Conservation (phyloP, 37 sponge, comb jelly and placozoan species). For the Tethya wilhelma region DNA sequence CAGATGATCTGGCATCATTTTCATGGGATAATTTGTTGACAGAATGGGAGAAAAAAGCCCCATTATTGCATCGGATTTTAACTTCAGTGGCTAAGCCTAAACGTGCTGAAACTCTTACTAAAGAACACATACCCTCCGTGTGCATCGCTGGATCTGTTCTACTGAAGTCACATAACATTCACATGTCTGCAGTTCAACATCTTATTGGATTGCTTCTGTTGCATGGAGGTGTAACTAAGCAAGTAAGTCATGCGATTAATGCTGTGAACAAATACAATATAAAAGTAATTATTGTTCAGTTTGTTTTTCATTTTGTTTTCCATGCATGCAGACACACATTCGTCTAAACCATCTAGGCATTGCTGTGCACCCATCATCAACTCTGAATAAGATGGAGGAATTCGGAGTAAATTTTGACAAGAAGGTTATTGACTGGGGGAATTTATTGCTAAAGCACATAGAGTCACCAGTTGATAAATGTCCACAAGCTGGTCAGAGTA, state of each 20-base stretch:
- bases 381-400: too few species aligned
- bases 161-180: background rate
- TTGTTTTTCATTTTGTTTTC: too few species aligned
- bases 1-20: background rate
- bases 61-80: background rate
- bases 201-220: constrained; percentile 11
- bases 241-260: too few species aligned
- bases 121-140: background rate
- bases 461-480: background rate
- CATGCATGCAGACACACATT: too few species aligned
- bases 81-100: background rate
- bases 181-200: background rate
- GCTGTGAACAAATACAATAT: too few species aligned
- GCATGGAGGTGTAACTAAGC: constrained; percentile 9
- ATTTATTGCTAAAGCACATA: background rate
- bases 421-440: too few species aligned
- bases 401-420: too few species aligned
- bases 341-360: too few species aligned
- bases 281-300: too few species aligned
- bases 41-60: constrained; percentile 10
- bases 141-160: constrained; percentile 20
- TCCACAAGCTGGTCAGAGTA: too few species aligned
- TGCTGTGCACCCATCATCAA: too few species aligned
- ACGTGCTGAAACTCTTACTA: background rate
- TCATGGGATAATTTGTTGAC: background rate